Base-by-base conservation (phyloP, 2,888 invertebrate genomes). In the Cephonodes hylas region DNA sequence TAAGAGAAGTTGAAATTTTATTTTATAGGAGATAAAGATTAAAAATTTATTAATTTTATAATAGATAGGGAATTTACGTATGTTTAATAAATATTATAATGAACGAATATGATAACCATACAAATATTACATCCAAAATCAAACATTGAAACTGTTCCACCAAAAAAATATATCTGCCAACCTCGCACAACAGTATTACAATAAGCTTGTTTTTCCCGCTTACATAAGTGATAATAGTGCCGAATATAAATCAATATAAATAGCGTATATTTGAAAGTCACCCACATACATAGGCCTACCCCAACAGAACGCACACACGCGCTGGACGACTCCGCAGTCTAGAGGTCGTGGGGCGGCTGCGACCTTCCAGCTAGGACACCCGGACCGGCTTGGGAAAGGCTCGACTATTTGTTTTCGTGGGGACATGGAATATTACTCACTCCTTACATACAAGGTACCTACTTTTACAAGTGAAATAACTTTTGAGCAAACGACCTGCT, bases 261-360 rank as follows among this genome's bases (percentile, higher is more conserved):
- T 53, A 53, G 31, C 15, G 38, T 27, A 15, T 25, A 53, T 31
- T 31, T 53, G 31, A 53, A 53, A 53, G 53, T 53, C 53, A 53
- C 53, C 53, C 53, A 53, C n/a, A 53, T 53, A 48, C 64, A 66
- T 68, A 66, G 1, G 2, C 59, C 18, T 58, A 61, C 60, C 18
- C 44, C 13, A 60, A 48, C 63, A 69, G 67, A 65, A 68, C 71
- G 61, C 72, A 65, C 74, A 70, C 73, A 65, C 63, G 44, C 27
- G 27, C 23, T 18, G 44, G 53, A 45, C 57, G 60, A 60, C 58
- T 25, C 58, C 34, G 13, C 44, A 48, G 67, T 64, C 67, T 64
- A 59, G 65, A 67, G 67, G 67, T 58, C 65, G 60, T 18, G 42
- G 48, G 60, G 48, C 59, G 60, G 42, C 45, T 45, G 63, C 63